A percentile compares a stretch with the other conserved stretches of the same genome.
phyloP scores from a whole-genome alignment of 2,797 vertebrate genomes.

The Coendou prehensilis region DNA sequence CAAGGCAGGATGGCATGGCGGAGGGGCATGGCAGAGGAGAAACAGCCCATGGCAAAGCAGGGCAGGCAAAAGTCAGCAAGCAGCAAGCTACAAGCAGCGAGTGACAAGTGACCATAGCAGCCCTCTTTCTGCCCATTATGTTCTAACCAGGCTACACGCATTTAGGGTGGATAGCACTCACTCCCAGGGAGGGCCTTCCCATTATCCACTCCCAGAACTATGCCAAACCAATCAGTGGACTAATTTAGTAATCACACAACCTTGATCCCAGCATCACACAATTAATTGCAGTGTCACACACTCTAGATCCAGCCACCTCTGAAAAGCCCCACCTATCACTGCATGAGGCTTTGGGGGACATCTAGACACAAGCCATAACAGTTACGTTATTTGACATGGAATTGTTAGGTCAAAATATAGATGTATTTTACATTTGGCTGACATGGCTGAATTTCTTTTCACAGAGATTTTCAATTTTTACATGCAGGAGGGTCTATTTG shows the following conservation, averaged over 20 bases:
- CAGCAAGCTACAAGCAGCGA: neutral
- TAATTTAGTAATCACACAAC: neutral
- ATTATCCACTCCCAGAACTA: neutral
- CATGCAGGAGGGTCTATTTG: neutral
- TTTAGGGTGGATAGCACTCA: neutral
- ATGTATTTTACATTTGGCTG: neutral
- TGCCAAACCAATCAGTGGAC: neutral
- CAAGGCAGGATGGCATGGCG: neutral
- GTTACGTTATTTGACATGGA: neutral
- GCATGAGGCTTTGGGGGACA: neutral
- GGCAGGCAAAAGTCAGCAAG: neutral
- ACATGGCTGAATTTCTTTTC: neutral
- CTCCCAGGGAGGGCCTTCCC: neutral
- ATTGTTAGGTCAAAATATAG: neutral
- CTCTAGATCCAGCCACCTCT: neutral
- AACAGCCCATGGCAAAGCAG: neutral
- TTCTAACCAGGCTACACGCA: neutral
- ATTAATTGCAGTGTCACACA: neutral
- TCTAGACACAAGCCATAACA: neutral
- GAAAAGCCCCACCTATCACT: neutral
- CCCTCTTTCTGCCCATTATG: neutral
- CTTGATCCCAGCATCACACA: neutral
- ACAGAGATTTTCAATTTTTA: conserved; percentile 48
- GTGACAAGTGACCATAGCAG: neutral
- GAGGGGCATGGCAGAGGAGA: neutral